A percentile compares a stretch with the other conserved stretches of the same genome.
These are phyloP conservation scores for Clarias gariepinus DNA, from an alignment of 2,113 vertebrate genomes.

Conservation along the genomic window DNA sequence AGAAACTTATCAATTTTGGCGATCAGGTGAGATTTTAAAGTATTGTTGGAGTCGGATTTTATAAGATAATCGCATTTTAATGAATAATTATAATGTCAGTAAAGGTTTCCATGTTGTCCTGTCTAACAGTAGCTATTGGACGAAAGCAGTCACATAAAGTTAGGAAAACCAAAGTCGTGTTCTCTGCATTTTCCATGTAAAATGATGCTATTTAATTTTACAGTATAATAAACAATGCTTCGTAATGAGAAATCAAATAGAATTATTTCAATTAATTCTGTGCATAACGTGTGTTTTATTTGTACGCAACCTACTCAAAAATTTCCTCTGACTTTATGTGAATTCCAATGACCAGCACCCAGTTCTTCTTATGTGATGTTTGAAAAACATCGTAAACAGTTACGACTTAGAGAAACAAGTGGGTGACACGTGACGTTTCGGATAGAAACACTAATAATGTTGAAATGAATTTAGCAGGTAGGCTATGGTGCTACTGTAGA, in stretches of 20 bases:
- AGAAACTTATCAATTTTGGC: constrained; percentile 1
- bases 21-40: constrained; percentile 36
- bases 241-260: not conserved
- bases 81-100: not conserved
- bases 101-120: not conserved
- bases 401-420: not conserved
- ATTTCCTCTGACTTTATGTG: not conserved
- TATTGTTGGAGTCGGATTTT: not conserved
- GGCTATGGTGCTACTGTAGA: not conserved
- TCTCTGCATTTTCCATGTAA: not conserved
- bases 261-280: not conserved
- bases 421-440: not conserved
- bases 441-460: not conserved
- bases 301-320: not conserved
- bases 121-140: not conserved
- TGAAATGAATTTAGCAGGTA: not conserved
- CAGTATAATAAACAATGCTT: not conserved
- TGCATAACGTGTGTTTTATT: not conserved
- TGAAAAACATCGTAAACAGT: not conserved
- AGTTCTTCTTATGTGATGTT: not conserved
- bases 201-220: not conserved
- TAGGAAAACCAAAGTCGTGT: not conserved
- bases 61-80: not conserved
- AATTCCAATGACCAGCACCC: not conserved
- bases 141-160: not conserved